Base-by-base conservation (phyloP, 2,888 invertebrate genomes). In the Yponomeuta malinellus region DNA sequence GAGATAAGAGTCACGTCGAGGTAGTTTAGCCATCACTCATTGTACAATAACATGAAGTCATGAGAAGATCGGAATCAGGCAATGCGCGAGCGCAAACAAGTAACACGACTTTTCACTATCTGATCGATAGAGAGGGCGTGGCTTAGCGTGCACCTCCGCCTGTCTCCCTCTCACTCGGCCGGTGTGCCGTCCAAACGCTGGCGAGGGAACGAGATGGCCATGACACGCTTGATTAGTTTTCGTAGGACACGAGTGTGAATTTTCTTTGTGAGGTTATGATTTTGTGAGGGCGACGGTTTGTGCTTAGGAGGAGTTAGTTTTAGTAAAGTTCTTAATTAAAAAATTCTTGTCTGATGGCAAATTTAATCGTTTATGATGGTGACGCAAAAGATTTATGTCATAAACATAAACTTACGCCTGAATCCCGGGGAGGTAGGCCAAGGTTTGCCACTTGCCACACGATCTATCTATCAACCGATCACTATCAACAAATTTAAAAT, bases 51-150 rank as follows among this genome's bases (percentile, higher is more conserved):
- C 79, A 79, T 80, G 78, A 80, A 80, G 79, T 81, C 83, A 82
- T 81, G 82, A 80, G 78, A 76, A 85, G 87, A 88, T 88, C 79
- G 71, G 79, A 83, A 88, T 88, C 87, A 76, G 75, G 79, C 85
- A 83, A 84, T 75, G 80, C 86, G 83, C 84, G 76, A 76, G 83
- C 84, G 83, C 82, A 79, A 72, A 88, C 86, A 76, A 78, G 88
- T 87, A 75, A 81, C 78, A 71, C 70, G 71, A 72, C 68, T 70
- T 81, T 80, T 79, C 83, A 83, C 86, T 89, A 90, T 89, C 90
- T 81, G 88, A 88, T 89, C 88, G 84, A 89, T 90, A 81, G 80
- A 78, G 82, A 81, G 80, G 90, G 90, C 89, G 90, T 82, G 87
- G 86, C 82, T 48, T 37, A 43, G 76, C 79, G 77, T 72, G 72